Percentiles rank a stretch among this genome's conserved stretches.
phyloP scores from a whole-genome alignment of 1,140 invertebrate species.

The Brachionus koreanus region DNA sequence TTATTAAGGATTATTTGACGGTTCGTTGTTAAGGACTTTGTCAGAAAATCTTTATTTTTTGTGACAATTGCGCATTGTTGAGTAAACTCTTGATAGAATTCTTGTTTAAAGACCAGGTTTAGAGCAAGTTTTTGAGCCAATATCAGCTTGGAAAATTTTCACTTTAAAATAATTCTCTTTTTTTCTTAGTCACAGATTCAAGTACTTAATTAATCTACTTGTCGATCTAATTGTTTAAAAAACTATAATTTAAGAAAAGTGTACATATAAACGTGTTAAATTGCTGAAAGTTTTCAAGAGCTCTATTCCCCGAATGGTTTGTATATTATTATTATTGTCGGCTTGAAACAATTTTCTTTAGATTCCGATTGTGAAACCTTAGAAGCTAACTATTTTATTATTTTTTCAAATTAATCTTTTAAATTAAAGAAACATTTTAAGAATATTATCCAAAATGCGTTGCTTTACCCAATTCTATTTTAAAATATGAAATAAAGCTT shows the following conservation, averaged over 20 bases:
- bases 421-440: neutral
- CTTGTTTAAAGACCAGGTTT: neutral
- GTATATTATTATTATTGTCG: neutral
- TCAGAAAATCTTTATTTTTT: neutral
- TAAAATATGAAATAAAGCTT: neutral
- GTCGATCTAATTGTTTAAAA: neutral
- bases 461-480: neutral
- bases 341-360: constrained; percentile 21
- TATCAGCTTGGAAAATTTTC: neutral
- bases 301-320: neutral
- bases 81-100: neutral
- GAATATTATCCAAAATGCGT: neutral
- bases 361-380: neutral
- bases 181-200: neutral
- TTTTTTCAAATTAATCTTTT: neutral
- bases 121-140: neutral
- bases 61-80: neutral
- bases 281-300: neutral
- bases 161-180: neutral
- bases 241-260: neutral
- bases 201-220: constrained; percentile 34
- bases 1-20: constrained; percentile 15
- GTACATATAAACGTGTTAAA: neutral
- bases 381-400: neutral
- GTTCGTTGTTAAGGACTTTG: constrained; percentile 31